Conservation (phyloP, 2,888 invertebrate genomes). For the Sclerodermus sp. region DNA sequence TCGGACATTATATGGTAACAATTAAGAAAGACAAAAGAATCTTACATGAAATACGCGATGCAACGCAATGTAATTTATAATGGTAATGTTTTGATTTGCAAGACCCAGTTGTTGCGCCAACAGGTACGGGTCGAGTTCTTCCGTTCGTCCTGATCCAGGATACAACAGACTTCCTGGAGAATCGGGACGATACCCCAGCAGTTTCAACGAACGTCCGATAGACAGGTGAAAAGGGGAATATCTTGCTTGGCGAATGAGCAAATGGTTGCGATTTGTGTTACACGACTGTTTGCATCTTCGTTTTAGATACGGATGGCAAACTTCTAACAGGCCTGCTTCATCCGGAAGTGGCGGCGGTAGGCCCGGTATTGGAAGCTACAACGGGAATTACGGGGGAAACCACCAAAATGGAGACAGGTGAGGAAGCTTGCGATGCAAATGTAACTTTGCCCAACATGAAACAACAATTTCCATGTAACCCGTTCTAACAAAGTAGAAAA, state of each 20-base stretch:
- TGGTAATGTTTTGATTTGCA: constrained; percentile 19
- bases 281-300: no score
- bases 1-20: no score
- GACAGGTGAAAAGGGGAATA: constrained; percentile 32
- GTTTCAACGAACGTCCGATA: constrained; percentile 34
- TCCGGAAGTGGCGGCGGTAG: constrained; percentile 12
- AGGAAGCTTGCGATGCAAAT: neutral
- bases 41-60: constrained; percentile 1
- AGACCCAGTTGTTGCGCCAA: constrained; percentile 40
- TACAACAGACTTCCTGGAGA: constrained; percentile 20
- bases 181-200: constrained; percentile 26
- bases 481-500: no score
- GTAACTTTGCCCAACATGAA: no score
- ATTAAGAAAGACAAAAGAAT: no score
- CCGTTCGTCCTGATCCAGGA: constrained; percentile 25
- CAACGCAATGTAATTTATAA: neutral
- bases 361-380: constrained; percentile 17
- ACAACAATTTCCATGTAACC: no score
- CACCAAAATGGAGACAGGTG: constrained; percentile 31
- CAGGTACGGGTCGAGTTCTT: constrained; percentile 24
- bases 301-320: constrained; percentile 33
- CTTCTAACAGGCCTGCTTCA: constrained; percentile 25
- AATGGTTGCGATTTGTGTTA: neutral
- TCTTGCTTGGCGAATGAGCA: constrained; percentile 8
- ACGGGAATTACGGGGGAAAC: constrained; percentile 16